Base-by-base conservation (phyloP, 2,888 invertebrate species). In the Spilosoma lubricipeda region DNA sequence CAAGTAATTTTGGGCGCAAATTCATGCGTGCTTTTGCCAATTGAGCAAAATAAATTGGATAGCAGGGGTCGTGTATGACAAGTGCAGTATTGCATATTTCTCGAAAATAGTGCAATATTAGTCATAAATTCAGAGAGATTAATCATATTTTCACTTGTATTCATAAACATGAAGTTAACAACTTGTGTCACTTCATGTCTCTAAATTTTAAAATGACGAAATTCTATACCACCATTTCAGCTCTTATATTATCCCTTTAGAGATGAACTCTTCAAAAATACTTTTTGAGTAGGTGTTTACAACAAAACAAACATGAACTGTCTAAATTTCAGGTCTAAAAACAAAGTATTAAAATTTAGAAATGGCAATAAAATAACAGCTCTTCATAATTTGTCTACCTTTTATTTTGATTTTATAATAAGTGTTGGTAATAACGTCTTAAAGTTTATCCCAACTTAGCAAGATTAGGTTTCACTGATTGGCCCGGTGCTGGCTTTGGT, bases 401-500 rank as follows among this genome's bases (percentile, higher is more conserved):
- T 68, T 78, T 68, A 70, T 63, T 76, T 81, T 75, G 72, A 75
- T 79, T 73, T 73, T 81, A 79, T 68, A 74, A 73, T 81, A 71
- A 80, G 71, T 76, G 56, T 77, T 77, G 74, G 56, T 67, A 59
- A 76, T 80, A 76, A 71, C 71, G 71, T 74, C 66, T 79, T 71
- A 66, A 74, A 67, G 85, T 69, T 87, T 87, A 90, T 84, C 84
- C 86, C 66, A 75, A 84, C 84, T 85, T 86, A 86, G 82, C 79
- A 78, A 84, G 84, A 82, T 87, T 86, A 85, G 80, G 81, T 81
- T 65, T 30, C 83, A 82, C 85, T 88, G 88, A 91, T 90, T 90
- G 89, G 88, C 79, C 76, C 81, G 78, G 77, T 79, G 85, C 79
- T 82, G 86, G 87, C 78, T 82, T 76, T 76, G 81, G 80, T 82